Conservation (phyloP, 2,113 vertebrate species). For the Cricetomys ansorgei region DNA sequence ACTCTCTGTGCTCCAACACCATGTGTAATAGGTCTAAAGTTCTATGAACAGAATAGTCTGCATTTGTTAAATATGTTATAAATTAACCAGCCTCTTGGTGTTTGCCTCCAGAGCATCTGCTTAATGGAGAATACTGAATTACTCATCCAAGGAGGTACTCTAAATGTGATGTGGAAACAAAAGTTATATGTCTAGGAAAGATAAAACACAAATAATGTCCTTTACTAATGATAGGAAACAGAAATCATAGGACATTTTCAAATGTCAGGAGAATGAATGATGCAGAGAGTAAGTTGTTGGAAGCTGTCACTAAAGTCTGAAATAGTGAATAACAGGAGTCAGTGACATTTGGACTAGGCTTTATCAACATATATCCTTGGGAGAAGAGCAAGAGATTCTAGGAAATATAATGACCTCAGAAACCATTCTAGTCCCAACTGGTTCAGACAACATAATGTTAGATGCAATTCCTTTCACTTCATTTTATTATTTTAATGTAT, state of each 20-base stretch:
- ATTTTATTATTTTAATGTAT: background rate
- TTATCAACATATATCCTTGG: background rate
- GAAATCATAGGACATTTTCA: background rate
- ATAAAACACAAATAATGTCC: background rate
- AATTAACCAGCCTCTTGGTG: background rate
- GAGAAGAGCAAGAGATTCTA: background rate
- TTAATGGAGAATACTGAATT: background rate
- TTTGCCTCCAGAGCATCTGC: background rate
- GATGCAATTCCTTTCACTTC: background rate
- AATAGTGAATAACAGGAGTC: background rate
- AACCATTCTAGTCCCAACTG: background rate
- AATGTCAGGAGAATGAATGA: background rate
- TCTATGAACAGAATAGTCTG: background rate
- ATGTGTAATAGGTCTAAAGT: background rate
- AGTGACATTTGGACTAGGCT: background rate
- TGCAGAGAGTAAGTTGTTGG: background rate
- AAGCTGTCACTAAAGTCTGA: background rate
- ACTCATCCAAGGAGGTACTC: background rate
- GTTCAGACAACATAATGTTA: accelerated
- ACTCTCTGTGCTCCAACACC: background rate
- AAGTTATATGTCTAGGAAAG: background rate
- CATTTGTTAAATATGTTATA: background rate
- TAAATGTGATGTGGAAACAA: background rate
- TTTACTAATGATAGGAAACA: background rate
- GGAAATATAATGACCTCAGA: background rate